Base-by-base conservation (phyloP, 2,113 vertebrate species). In the Apteryx owenii region DNA sequence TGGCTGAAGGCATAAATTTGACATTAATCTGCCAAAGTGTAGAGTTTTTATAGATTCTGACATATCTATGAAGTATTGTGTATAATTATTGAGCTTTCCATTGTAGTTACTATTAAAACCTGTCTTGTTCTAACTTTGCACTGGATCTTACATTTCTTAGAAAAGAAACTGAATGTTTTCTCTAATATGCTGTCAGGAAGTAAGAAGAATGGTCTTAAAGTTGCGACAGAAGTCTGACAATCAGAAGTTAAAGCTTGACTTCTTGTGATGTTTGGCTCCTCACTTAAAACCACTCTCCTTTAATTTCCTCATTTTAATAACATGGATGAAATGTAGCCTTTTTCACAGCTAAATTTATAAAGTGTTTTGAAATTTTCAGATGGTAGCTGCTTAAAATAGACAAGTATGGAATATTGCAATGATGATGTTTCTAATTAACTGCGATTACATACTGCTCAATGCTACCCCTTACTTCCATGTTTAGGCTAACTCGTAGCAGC, bases 1-100 rank as follows among this genome's bases (percentile, higher is more conserved):
- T 96, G 66, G 18, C 69, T 93, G 48, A 88, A 70, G 88, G 65
- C 48, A 94, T 81, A 89, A 89, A 76, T 81, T 80, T 82, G 76
- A 85, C 71, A 84, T 93, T 90, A 94, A 80, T 96, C 82, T 88
- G 81, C 60, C 48, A 19, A 84, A 42, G 40, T 56, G 29, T 60
- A 31, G 38, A 68, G 38, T 85, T 83, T 77, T 92, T 76, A 82
- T 77, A 68, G 68, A 56, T 72, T 81, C 75, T 96, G 88, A 69
- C 46, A 25, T 60, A 75, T 58, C 73, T 75, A 12, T 90, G 62
- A 85, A 90, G 18, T 72, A 85, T 50, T 83, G 56, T 73, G 20
- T 79, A 56, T 46, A 85, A 48, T 70, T 61, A 90, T 65, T 77
- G 76, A 85, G 71, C 46, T 76, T 85, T 46, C 65, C 46, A 66